phyloP scores from a whole-genome alignment of 1,140 invertebrate species.

The Drosophila oshimai region DNA sequence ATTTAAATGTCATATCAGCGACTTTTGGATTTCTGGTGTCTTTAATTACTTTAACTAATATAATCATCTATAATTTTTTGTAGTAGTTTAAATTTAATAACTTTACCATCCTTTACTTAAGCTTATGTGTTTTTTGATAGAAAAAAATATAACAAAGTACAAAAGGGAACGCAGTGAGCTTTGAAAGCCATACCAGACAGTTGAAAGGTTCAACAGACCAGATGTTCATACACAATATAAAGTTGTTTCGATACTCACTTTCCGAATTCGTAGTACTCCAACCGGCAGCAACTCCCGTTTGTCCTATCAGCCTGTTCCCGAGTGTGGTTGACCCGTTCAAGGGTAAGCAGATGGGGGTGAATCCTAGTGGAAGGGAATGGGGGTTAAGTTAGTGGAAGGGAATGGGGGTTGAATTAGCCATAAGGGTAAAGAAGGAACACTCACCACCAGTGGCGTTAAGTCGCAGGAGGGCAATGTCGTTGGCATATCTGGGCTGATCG shows the following conservation, averaged over 20 bases:
- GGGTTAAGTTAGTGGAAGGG: too few species aligned
- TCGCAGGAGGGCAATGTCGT: conserved; percentile 87
- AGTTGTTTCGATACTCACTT: conserved; percentile 43
- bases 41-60: too few species aligned
- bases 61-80: too few species aligned
- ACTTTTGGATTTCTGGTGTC: too few species aligned
- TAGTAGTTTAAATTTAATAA: too few species aligned
- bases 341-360: conserved; percentile 84
- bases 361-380: conserved; percentile 34
- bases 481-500: conserved; percentile 85
- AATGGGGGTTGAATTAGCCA: too few species aligned
- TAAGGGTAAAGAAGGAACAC: background rate
- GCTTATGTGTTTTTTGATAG: too few species aligned
- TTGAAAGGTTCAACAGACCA: conserved; percentile 3
- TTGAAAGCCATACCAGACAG: too few species aligned
- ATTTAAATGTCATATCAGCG: too few species aligned
- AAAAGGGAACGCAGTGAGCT: too few species aligned
- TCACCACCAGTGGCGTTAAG: conserved; percentile 63
- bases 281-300: conserved; percentile 84
- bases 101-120: too few species aligned
- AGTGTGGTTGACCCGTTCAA: conserved; percentile 58
- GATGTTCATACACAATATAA: background rate
- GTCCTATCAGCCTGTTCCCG: conserved; percentile 64
- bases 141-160: background rate
- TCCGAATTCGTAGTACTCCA: conserved; percentile 83